Percentiles rank a stretch among this genome's conserved stretches.
These are phyloP conservation scores for Frankliniella fusca DNA, from an alignment of 2,888 invertebrate species.

Conservation along the genomic window DNA sequence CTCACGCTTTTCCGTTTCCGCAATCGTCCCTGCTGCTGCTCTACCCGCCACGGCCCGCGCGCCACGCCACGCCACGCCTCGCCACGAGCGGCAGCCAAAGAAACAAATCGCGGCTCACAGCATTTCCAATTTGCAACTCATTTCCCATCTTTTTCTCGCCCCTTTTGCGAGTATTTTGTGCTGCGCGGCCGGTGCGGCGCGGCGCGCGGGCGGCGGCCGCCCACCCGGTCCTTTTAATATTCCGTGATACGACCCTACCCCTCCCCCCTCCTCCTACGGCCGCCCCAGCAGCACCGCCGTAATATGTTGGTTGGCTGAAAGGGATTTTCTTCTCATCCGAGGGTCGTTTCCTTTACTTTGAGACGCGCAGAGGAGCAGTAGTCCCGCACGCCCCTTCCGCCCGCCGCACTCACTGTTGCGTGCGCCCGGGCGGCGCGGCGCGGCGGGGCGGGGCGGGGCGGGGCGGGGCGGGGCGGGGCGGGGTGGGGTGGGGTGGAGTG, in stretches of 20 bases:
- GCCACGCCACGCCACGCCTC: background rate
- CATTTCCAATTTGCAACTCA: constrained; percentile 23
- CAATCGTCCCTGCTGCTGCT: background rate
- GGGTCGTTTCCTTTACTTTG: constrained; percentile 10
- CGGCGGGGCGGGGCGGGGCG: no score
- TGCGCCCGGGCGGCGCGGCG: no score
- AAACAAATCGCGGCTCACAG: constrained; percentile 3
- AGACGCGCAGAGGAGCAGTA: background rate
- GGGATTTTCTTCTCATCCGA: constrained; percentile 6
- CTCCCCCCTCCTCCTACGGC: no score
- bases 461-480: no score
- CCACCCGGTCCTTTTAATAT: constrained; percentile 17
- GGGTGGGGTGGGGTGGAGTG: no score
- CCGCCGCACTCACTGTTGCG: no score
- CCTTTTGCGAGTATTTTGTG: background rate
- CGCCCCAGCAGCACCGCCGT: background rate
- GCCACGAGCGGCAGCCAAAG: background rate
- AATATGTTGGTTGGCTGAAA: constrained; percentile 5
- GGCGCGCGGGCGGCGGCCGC: background rate
- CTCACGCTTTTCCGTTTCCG: no score
- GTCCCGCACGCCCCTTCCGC: no score
- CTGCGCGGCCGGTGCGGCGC: background rate
- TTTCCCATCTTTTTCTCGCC: background rate
- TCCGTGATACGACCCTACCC: background rate
- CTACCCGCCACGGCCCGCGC: background rate